These are phyloP conservation scores for Arrhopalites spinosus DNA, from an alignment of 2,888 invertebrate genomes.

Conservation along the genomic window DNA sequence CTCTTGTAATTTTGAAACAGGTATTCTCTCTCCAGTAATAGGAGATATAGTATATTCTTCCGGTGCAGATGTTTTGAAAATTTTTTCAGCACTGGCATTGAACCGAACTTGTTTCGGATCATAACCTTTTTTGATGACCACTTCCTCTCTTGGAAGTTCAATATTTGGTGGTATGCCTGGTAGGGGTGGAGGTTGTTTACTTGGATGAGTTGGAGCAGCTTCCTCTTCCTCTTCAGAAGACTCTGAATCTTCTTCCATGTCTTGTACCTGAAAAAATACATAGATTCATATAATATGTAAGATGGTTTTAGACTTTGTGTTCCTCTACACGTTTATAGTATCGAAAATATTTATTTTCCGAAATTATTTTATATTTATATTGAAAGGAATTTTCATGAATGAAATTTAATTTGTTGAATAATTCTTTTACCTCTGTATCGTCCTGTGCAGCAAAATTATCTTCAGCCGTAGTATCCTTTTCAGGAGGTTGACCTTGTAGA, in stretches of 20 bases:
- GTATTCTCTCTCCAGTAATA: constrained; percentile 96
- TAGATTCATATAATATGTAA: not conserved
- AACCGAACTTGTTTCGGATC: constrained; percentile 83
- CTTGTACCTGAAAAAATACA: constrained; percentile 69
- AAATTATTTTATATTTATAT: too few relatives aligned
- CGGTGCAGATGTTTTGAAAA: constrained; percentile 67
- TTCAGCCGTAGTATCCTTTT: constrained; percentile 45
- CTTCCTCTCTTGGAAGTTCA: constrained; percentile 69
- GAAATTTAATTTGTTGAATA: not conserved
- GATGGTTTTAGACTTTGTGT: not conserved
- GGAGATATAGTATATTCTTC: constrained; percentile 96
- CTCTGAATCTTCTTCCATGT: constrained; percentile 81
- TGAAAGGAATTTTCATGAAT: too few relatives aligned
- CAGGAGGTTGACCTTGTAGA: constrained; percentile 48
- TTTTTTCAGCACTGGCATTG: constrained; percentile 61
- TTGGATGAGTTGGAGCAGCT: constrained; percentile 53
- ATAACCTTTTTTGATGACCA: constrained; percentile 92
- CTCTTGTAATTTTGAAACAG: constrained; percentile 94
- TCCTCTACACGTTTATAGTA: too few relatives aligned
- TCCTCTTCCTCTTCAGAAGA: constrained; percentile 70
- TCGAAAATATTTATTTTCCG: too few relatives aligned
- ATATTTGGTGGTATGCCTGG: constrained; percentile 60
- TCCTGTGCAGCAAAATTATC: constrained; percentile 59
- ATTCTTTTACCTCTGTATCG: constrained; percentile 61
- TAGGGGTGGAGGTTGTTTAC: constrained; percentile 59